Evolutionary conservation across 2,113 vertebrate genomes (phyloP).

Genomic region (Myiopsitta monachus): DNA sequence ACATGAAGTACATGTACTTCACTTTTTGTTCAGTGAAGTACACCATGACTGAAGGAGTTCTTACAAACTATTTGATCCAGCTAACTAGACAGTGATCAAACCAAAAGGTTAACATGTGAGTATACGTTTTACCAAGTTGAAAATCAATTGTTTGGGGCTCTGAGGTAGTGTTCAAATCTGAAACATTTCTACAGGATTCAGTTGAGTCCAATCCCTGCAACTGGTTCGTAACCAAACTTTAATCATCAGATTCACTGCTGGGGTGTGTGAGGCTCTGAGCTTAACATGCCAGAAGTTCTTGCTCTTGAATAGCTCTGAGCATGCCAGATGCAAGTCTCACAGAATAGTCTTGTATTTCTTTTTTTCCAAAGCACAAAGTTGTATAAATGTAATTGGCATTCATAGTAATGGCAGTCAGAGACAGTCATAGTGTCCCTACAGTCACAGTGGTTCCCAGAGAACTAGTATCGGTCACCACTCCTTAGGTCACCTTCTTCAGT

Average conservation of each 20-base stretch:
- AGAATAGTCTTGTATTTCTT: background rate
- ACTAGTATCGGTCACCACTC: background rate
- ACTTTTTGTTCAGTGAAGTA: background rate
- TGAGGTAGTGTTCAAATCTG: background rate
- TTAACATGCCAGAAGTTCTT: background rate
- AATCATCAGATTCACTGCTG: background rate
- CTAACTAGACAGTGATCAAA: background rate
- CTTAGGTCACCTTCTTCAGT: background rate
- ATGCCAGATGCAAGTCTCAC: background rate
- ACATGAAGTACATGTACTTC: background rate
- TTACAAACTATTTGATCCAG: background rate
- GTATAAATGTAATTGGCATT: background rate
- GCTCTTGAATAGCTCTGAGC: background rate
- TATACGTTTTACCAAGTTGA: background rate
- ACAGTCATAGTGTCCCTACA: background rate
- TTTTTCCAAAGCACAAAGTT: background rate
- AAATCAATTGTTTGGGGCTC: background rate
- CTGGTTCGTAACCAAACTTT: background rate
- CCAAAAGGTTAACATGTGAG: background rate
- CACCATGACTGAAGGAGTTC: background rate
- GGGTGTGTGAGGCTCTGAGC: background rate
- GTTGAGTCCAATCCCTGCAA: background rate
- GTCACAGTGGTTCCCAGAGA: background rate
- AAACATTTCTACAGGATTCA: background rate
- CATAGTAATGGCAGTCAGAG: background rate